Percentiles rank a stretch among this genome's conserved stretches.
Evolutionary conservation across 2,113 vertebrate species (phyloP).

Genomic region (Gymnobelideus leadbeateri): DNA sequence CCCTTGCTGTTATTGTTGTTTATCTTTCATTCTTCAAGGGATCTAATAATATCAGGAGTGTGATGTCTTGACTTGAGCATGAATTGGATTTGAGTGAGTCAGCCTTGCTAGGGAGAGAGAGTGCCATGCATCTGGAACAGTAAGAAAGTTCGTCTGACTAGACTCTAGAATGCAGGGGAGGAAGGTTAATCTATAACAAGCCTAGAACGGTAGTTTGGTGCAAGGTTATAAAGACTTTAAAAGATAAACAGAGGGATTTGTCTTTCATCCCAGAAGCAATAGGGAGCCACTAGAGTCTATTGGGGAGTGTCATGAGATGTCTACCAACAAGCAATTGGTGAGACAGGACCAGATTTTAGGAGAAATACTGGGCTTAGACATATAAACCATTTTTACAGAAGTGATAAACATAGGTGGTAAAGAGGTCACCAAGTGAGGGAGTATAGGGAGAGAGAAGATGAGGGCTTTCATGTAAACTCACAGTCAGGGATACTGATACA

Average conservation of each 20-base stretch:
- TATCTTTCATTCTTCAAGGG: too few species aligned
- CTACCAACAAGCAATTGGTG: neutral
- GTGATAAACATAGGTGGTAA: neutral
- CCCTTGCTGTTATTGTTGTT: neutral
- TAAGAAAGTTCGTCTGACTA: neutral
- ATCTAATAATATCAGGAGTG: too few species aligned
- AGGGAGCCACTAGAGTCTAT: neutral
- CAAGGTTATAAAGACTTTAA: neutral
- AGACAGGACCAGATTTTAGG: neutral
- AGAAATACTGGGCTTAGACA: neutral
- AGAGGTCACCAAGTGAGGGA: neutral
- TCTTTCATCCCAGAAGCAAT: neutral
- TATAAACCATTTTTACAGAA: neutral
- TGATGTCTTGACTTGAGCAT: too few species aligned
- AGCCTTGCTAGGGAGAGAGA: neutral
- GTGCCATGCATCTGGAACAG: neutral
- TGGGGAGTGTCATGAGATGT: neutral
- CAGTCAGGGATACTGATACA: neutral
- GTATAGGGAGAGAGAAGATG: neutral
- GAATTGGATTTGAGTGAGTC: too few species aligned
- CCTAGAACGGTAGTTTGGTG: neutral
- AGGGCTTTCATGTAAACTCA: neutral
- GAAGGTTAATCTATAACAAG: neutral
- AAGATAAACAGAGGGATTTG: neutral
- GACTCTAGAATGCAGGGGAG: neutral